These are phyloP conservation scores for Drosophila triauraria DNA, from an alignment of 1,140 invertebrate genomes.

Conservation along the genomic window DNA sequence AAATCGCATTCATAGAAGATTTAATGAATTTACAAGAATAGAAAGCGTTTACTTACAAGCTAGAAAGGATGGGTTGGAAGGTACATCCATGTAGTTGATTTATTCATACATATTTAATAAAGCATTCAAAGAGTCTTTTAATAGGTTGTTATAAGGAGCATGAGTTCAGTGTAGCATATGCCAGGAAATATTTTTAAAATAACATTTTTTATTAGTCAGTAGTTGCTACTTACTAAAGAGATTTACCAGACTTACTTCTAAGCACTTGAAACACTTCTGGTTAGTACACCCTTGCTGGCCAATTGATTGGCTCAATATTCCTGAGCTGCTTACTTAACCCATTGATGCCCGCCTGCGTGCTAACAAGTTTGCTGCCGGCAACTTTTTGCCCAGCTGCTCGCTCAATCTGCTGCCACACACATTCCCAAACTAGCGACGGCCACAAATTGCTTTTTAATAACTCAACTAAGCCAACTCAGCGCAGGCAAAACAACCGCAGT, in stretches of 20 bases:
- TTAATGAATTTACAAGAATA: neutral
- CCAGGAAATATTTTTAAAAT: no score
- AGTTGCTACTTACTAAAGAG: neutral
- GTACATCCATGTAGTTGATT: no score
- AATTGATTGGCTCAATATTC: constrained; percentile 38
- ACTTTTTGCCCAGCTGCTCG: constrained; percentile 66
- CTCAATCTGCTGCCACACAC: constrained; percentile 74
- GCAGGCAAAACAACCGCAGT: constrained; percentile 45
- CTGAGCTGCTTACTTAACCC: constrained; percentile 52
- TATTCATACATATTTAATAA: no score
- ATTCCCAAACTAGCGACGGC: constrained; percentile 56
- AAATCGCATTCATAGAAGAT: neutral
- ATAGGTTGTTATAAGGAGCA: no score
- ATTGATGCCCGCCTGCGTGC: constrained; percentile 35
- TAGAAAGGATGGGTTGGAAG: neutral
- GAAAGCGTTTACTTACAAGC: neutral
- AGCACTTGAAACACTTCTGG: neutral
- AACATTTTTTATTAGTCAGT: no score
- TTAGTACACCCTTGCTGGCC: neutral
- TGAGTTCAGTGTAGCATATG: no score
- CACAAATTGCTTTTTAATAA: constrained; percentile 82
- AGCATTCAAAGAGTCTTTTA: no score
- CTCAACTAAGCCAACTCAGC: constrained; percentile 76
- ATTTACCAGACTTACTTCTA: neutral
- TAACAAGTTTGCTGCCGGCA: constrained; percentile 41